A percentile compares a stretch with the other conserved stretches of the same genome.
These are phyloP conservation scores for Triplophysa dalaica DNA, from an alignment of 2,113 vertebrate species.

Conservation along the genomic window DNA sequence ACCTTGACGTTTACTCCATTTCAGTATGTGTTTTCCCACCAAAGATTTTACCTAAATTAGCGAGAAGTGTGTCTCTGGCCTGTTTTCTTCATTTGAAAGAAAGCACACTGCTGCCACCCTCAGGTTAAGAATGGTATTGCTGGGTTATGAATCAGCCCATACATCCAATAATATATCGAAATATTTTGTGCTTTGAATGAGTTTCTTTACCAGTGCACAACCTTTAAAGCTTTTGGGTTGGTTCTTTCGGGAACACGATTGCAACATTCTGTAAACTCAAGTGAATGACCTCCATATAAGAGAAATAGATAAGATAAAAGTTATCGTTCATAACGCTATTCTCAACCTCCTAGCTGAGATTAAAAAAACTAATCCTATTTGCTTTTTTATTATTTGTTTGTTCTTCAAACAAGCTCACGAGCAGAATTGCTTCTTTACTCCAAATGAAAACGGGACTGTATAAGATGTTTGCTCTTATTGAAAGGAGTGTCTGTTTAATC, in stretches of 20 bases:
- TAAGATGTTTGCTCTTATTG: conserved; percentile 6
- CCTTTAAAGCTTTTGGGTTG: not conserved
- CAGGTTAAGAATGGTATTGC: conserved; percentile 27
- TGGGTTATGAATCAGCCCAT: no score
- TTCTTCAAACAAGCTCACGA: not conserved
- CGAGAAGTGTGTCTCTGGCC: not conserved
- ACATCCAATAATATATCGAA: no score
- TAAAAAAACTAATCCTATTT: not conserved
- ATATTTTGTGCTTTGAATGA: no score
- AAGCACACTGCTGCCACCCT: conserved; percentile 53
- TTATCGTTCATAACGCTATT: not conserved
- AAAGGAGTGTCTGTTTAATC: conserved; percentile 41
- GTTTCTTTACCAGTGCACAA: not conserved
- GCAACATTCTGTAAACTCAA: not conserved
- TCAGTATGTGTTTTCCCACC: not conserved
- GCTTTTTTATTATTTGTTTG: not conserved
- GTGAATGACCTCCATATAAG: not conserved
- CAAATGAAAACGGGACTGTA: not conserved
- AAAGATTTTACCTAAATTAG: conserved; percentile 15
- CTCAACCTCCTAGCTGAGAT: not conserved
- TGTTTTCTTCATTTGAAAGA: not conserved
- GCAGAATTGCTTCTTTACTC: not conserved
- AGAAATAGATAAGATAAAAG: not conserved
- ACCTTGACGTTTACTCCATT: conserved; percentile 44
- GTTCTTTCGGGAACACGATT: not conserved